Evolutionary conservation across 2,113 vertebrate species (phyloP), one percentile per base, ranked within the genome.

Genomic region (Xiphias gladius): DNA sequence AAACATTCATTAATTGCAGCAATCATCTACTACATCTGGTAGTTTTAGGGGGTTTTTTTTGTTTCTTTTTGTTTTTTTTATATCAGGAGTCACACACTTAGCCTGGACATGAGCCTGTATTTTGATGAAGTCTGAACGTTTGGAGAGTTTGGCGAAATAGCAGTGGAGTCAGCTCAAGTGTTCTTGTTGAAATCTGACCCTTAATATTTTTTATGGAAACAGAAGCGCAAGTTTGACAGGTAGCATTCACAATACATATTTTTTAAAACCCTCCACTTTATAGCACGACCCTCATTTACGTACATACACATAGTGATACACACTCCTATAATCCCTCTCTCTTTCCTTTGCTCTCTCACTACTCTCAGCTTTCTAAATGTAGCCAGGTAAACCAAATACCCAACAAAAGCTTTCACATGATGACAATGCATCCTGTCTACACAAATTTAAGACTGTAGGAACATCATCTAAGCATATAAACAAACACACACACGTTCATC

Each of bases 181-280:
- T 62, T 75, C 71, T 71, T 85, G 71, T 58, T 78, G 58, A 68
- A 90, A 86, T 82, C 62, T 57, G 62, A 62, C 67, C 57, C 43
- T 59, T 71, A 59, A 57, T 83, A 73, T 87, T 86, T 4, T 75
- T 74, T 32, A 89, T 79, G 82, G 72, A 17, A 73, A 86, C 83
- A 62, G 37, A 82, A 78, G 61, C 76, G 37, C 14, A 4, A 52
- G 46, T 50, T 76, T n/a, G 9, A 72, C 65, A 68, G 67, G 28
- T 17, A 43, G 11, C 35, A 0, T 61, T 35, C 68, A 65, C 57
- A 72, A 86, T 74, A 68, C 35, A 35, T 35, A 17, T 28, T 30
- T 83, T 65, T 79, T 75, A 16, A 54, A 69, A 63, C 59, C 37
- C 64, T 48, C 48, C 10, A 16, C 48, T 30, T 26, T 35, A 43